Conservation (phyloP, 2,113 vertebrate species). For the Naja naja region DNA sequence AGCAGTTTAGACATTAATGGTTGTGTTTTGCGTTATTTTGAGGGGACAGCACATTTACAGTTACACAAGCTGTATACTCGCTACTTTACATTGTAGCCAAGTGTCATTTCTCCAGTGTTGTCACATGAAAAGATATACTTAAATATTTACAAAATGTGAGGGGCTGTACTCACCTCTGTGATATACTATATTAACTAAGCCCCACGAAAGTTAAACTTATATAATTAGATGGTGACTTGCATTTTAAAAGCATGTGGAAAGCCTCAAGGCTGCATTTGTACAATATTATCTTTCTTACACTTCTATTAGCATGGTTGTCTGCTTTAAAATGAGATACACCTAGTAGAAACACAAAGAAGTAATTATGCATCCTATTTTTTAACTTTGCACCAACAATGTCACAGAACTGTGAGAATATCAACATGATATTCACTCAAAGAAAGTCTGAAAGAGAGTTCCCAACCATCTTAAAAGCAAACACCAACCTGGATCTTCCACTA, state of each 20-base stretch:
- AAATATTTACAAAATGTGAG: no score
- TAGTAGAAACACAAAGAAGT: slow-evolving; percentile 10
- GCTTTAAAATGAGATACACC: background rate
- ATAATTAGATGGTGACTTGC: background rate
- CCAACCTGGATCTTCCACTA: background rate
- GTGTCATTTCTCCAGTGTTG: no score
- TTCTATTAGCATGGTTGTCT: background rate
- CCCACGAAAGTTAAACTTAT: background rate
- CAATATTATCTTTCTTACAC: background rate
- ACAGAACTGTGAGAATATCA: slow-evolving; percentile 7
- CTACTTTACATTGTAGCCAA: no score
- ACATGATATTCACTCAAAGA: slow-evolving; percentile 2
- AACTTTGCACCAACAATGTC: slow-evolving; percentile 8
- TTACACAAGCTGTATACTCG: no score
- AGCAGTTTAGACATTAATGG: no score
- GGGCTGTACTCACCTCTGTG: no score
- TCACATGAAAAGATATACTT: no score
- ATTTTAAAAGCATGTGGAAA: background rate
- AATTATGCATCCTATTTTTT: slow-evolving; percentile 13
- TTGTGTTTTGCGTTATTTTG: no score
- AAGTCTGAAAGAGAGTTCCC: background rate
- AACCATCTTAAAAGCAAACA: background rate
- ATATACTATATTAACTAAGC: background rate
- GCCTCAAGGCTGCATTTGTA: background rate
- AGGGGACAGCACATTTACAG: no score